Conservation (phyloP, 2,888 invertebrate genomes). For the Agonopterix subpropinquella region DNA sequence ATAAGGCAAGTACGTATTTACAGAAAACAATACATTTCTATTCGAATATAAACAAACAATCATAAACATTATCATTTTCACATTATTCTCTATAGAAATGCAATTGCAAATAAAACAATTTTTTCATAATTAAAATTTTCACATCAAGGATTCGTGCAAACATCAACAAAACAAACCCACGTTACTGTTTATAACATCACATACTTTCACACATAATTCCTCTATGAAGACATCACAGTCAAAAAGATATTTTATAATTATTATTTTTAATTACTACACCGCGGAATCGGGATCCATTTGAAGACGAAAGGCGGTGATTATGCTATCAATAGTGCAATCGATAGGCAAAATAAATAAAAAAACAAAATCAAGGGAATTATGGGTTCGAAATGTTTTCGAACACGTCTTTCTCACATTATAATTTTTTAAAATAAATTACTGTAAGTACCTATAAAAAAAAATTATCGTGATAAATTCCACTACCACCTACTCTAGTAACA, state of each 20-base stretch:
- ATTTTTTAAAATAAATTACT: no score
- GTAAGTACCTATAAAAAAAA: no score
- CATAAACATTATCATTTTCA: slow-evolving; percentile 23
- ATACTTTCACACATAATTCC: slow-evolving; percentile 47
- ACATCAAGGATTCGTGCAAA: slow-evolving; percentile 44
- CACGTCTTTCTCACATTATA: no score
- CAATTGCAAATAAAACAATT: slow-evolving; percentile 45
- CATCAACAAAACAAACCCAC: slow-evolving; percentile 52
- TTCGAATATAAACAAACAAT: slow-evolving; percentile 50
- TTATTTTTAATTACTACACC: slow-evolving; percentile 24
- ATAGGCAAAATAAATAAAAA: no score
- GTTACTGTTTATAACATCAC: slow-evolving; percentile 48
- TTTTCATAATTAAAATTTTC: slow-evolving; percentile 15
- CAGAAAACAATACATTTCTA: slow-evolving; percentile 45
- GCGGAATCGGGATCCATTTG: no score
- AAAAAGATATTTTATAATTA: slow-evolving; percentile 49
- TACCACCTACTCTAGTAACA: no score
- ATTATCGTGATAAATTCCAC: no score
- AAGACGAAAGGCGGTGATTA: no score
- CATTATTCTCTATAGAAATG: slow-evolving; percentile 52
- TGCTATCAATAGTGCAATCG: no score
- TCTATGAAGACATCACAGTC: slow-evolving; percentile 75
- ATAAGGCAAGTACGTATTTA: slow-evolving; percentile 66
- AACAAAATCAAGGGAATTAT: no score
- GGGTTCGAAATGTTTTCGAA: no score